Percentiles rank a stretch among this genome's conserved stretches.
phyloP scores from a whole-genome alignment of 2,113 vertebrate genomes.

The Micronisus gabar region DNA sequence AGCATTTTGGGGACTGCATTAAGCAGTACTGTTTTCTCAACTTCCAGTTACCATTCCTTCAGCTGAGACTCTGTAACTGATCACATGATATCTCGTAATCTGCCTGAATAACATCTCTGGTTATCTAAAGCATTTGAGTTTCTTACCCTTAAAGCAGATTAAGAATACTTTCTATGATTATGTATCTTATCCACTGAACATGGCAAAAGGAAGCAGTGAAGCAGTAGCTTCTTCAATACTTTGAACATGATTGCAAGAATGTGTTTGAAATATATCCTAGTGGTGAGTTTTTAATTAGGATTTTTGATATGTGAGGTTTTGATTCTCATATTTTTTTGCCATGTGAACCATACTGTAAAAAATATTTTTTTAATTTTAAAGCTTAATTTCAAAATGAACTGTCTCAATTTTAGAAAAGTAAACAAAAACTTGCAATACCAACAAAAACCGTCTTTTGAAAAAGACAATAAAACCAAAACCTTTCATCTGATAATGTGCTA shows the following conservation, averaged over 20 bases:
- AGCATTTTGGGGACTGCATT: background rate
- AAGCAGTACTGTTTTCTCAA: background rate
- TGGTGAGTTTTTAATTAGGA: background rate
- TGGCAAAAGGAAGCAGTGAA: background rate
- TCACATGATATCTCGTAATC: background rate
- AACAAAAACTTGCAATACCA: background rate
- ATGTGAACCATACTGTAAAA: background rate
- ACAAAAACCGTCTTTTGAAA: background rate
- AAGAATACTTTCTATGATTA: background rate
- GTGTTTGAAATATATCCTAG: background rate
- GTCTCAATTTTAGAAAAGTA: background rate
- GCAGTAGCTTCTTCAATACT: background rate
- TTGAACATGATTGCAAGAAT: background rate
- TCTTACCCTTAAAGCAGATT: background rate
- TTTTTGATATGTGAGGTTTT: background rate
- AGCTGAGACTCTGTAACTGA: background rate
- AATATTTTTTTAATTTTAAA: background rate
- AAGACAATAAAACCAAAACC: background rate
- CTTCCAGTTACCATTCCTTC: background rate
- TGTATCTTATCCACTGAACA: background rate
- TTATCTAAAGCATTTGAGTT: background rate
- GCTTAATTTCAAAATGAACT: background rate
- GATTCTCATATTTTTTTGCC: background rate
- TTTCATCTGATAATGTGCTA: conserved; percentile 10
- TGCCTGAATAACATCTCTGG: background rate